Conservation (phyloP, 2,113 vertebrate genomes). For the Nannospalax galili region DNA sequence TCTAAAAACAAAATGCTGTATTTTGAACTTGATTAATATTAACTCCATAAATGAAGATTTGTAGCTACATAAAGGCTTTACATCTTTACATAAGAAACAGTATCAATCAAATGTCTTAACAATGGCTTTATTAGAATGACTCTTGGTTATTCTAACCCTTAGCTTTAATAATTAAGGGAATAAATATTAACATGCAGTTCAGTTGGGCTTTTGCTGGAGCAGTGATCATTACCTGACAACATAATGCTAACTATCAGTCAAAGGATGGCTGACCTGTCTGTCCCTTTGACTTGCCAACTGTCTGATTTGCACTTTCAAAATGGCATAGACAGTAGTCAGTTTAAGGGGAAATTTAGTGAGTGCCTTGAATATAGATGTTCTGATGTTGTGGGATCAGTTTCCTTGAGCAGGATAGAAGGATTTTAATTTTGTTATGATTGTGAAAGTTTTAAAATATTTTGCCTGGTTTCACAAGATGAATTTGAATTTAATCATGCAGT, state of each 20-base stretch:
- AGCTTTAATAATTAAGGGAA: neutral
- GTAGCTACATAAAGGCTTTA: too few relatives aligned
- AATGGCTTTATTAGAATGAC: neutral
- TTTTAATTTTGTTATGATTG: constrained; percentile 21
- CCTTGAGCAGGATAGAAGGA: neutral
- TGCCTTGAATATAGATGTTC: neutral
- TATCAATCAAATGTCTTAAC: neutral
- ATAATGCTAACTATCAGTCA: constrained; percentile 1
- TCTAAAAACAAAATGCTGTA: neutral
- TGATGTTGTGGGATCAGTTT: neutral
- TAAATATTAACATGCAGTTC: neutral
- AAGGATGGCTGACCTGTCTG: neutral
- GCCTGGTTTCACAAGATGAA: neutral
- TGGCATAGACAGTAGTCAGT: neutral
- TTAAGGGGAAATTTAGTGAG: neutral
- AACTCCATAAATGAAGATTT: neutral
- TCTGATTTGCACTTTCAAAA: neutral
- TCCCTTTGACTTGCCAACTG: neutral
- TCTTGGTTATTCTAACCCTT: constrained; percentile 22
- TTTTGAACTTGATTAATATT: neutral
- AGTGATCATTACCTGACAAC: constrained; percentile 4
- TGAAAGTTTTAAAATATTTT: neutral
- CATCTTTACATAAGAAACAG: neutral
- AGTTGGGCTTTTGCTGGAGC: constrained; percentile 8
- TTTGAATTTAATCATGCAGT: constrained; percentile 3